Base-by-base conservation (phyloP, 2,113 vertebrate species). In the Bubo scandiacus region DNA sequence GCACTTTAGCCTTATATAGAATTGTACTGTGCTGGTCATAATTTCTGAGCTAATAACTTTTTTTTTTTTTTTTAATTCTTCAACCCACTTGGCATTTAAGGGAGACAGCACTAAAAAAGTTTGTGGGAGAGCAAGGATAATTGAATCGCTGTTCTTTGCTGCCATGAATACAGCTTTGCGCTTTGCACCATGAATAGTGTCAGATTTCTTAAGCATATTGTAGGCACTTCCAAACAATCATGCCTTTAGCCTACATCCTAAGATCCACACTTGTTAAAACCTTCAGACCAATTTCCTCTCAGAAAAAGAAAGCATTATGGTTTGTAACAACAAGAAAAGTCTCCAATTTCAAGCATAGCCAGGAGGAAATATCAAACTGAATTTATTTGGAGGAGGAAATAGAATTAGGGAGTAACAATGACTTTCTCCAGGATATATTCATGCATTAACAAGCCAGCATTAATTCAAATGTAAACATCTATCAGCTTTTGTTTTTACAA, bases 361-460 rank as follows among this genome's bases (percentile, higher is more conserved):
- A 78, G 75, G 75, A 97, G 90, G 85, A 93, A 93, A 81, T 68
- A 83, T 84, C 57, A 74, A 96, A 92, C 65, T 90, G 77, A 78
- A 91, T 93, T 94, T 94, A 94, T 91, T 82, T 96, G 86, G 68
- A 94, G 52, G 82, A 97, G 85, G 94, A 97, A 96, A 92, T 78
- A 85, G 79, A 95, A 92, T 93, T 89, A 92, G 68, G 63, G 95
- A 91, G 73, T 77, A 92, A 96, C 81, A 91, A 25, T 90, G 8
- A 80, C 86, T 96, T 95, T 90, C 88, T 93, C 52, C 81, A 59
- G 92, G 93, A 91, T 91, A 67, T 81, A 58, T 62, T 95, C 54
- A n/a, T 92, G 92, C 86, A 73, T 88, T 94, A 96, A 91, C 77
- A 96, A 92, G 79, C 74, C 83, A 3, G 70, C 88, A 83, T 83